Conservation (phyloP, 2,113 vertebrate genomes). For the Pantherophis guttatus region DNA sequence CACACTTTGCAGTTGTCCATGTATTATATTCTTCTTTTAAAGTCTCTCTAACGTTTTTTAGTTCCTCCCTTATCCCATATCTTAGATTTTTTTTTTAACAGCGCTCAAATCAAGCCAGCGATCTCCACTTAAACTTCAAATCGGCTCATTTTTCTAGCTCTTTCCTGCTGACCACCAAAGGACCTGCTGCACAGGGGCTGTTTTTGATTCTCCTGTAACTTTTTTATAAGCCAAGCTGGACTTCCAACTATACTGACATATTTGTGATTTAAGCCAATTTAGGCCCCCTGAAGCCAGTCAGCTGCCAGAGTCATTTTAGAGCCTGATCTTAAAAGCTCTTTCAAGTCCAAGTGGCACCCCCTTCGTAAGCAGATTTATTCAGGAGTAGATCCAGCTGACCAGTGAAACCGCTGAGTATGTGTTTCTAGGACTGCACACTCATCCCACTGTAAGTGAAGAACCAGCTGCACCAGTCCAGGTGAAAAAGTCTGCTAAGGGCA, state of each 20-base stretch:
- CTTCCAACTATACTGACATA: not conserved
- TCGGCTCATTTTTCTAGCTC: not conserved
- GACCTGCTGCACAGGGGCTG: not conserved
- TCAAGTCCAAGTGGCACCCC: not conserved
- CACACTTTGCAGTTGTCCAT: not conserved
- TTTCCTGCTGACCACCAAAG: not conserved
- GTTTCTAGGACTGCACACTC: not conserved
- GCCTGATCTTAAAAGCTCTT: not conserved
- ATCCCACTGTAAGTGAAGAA: not conserved
- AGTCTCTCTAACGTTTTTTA: not conserved
- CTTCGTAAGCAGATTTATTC: not conserved
- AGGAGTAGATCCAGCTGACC: not conserved
- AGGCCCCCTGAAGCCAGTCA: constrained; percentile 5
- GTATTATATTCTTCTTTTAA: not conserved
- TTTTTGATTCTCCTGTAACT: constrained; percentile 32
- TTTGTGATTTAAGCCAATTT: not conserved
- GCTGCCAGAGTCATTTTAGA: not conserved
- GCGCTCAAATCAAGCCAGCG: not conserved
- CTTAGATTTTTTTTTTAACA: not conserved
- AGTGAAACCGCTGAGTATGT: not conserved
- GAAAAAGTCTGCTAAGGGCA: not conserved
- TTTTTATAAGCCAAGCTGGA: constrained; percentile 45
- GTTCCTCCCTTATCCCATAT: not conserved
- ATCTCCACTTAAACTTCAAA: not conserved
- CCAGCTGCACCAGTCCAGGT: not conserved